Evolutionary conservation across 1,140 invertebrate species (phyloP).

Genomic region (Eueides isabella): DNA sequence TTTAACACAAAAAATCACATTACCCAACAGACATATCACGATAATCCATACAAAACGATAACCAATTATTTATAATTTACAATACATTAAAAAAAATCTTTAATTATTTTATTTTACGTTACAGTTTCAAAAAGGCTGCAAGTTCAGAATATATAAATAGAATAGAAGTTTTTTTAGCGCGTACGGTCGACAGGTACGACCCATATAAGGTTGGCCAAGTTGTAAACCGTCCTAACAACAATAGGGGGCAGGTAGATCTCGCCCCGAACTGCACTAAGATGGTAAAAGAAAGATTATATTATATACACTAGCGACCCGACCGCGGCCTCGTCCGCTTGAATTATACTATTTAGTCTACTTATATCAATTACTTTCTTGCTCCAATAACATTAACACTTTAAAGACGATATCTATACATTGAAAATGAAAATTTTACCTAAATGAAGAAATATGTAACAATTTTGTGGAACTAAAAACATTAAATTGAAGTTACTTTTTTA

Average conservation of each 20-base stretch:
- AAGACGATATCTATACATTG: no score
- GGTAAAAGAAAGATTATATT: neutral
- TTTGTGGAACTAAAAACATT: no score
- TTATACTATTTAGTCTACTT: no score
- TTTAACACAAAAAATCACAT: no score
- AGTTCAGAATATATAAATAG: conserved; percentile 24
- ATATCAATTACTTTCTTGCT: no score
- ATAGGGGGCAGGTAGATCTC: conserved; percentile 30
- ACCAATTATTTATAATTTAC: neutral
- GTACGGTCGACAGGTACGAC: conserved; percentile 32
- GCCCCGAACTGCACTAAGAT: neutral
- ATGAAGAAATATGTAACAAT: no score
- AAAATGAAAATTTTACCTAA: no score
- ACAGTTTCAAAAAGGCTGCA: neutral
- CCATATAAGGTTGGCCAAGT: conserved; percentile 24
- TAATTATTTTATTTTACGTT: neutral
- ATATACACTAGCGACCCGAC: no score
- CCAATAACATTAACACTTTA: no score
- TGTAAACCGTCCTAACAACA: conserved; percentile 31
- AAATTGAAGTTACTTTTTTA: no score
- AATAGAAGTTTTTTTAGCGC: conserved; percentile 34
- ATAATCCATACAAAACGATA: neutral
- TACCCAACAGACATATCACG: no score
- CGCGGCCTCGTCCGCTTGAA: no score
- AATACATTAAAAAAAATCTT: neutral